Evolutionary conservation across 2,113 vertebrate genomes (phyloP).

Genomic region (Oncorhynchus keta): DNA sequence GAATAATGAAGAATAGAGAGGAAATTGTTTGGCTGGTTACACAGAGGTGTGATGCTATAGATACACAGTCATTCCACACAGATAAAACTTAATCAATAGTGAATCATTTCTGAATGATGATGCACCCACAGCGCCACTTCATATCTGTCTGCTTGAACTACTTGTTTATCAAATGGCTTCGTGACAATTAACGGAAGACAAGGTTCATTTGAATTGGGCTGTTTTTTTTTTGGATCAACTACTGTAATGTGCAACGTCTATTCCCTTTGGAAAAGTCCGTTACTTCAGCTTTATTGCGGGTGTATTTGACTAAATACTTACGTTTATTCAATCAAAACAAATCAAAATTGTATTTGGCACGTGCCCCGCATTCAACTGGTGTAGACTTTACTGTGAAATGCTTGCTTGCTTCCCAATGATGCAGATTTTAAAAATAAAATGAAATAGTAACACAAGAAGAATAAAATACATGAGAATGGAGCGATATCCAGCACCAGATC

Average conservation of each 20-base stretch:
- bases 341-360: too few relatives aligned
- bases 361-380: too few relatives aligned
- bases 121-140: constrained; percentile 25
- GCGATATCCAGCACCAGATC: too few relatives aligned
- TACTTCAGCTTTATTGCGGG: neutral
- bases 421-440: too few relatives aligned
- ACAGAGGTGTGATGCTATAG: constrained; percentile 52
- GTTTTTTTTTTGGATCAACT: neutral
- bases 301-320: neutral
- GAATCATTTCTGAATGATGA: constrained; percentile 33
- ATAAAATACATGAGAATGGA: too few relatives aligned
- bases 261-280: neutral
- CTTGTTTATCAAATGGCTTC: constrained; percentile 55
- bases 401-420: too few relatives aligned
- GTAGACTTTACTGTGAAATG: too few relatives aligned
- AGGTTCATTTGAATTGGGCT: constrained; percentile 23
- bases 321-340: neutral
- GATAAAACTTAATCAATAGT: constrained; percentile 58
- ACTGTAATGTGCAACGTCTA: neutral
- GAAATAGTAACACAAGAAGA: too few relatives aligned
- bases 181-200: constrained; percentile 47
- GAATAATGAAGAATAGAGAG: constrained; percentile 62
- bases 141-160: constrained; percentile 48
- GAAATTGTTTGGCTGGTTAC: constrained; percentile 52
- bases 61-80: constrained; percentile 16